Conservation (phyloP, 1,140 invertebrate species). For the Acromyrmex echinatior region DNA sequence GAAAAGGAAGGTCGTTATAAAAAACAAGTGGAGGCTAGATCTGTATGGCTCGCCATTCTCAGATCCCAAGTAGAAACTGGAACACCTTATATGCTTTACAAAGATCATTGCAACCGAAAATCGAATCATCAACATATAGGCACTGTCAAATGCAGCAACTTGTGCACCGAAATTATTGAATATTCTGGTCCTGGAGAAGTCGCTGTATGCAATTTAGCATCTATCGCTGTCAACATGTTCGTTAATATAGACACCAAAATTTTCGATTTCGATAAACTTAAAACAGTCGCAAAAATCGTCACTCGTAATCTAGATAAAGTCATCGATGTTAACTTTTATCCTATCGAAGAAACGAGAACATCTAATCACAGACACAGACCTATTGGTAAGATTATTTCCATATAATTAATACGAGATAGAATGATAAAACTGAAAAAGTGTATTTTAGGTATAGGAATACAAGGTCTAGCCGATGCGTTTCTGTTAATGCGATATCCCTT, state of each 20-base stretch:
- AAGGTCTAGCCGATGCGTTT: conserved; percentile 98
- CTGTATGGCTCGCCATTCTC: conserved; percentile 97
- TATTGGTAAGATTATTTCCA: conserved; percentile 88
- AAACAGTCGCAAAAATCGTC: conserved; percentile 95
- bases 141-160: conserved; percentile 99
- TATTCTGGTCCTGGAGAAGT: conserved; percentile 97
- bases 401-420: neutral
- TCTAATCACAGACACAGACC: conserved; percentile 98
- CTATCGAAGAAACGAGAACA: conserved; percentile 94
- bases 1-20: conserved; percentile 93
- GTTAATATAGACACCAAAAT: conserved; percentile 91
- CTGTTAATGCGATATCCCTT: conserved; percentile 98
- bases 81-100: conserved; percentile 99
- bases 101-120: conserved; percentile 99
- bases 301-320: conserved; percentile 98
- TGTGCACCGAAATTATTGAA: conserved; percentile 99
- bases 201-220: conserved; percentile 99
- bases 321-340: conserved; percentile 99
- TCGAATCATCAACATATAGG: conserved; percentile 99
- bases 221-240: conserved; percentile 99
- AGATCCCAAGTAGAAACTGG: conserved; percentile 99
- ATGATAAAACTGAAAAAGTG: neutral
- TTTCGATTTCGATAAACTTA: conserved; percentile 97
- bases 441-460: conserved; percentile 93
- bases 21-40: conserved; percentile 94